A percentile compares a stretch with the other conserved stretches of the same genome.
Conservation (phyloP, 2,888 invertebrate species). For the Tanypteryx hageni region DNA sequence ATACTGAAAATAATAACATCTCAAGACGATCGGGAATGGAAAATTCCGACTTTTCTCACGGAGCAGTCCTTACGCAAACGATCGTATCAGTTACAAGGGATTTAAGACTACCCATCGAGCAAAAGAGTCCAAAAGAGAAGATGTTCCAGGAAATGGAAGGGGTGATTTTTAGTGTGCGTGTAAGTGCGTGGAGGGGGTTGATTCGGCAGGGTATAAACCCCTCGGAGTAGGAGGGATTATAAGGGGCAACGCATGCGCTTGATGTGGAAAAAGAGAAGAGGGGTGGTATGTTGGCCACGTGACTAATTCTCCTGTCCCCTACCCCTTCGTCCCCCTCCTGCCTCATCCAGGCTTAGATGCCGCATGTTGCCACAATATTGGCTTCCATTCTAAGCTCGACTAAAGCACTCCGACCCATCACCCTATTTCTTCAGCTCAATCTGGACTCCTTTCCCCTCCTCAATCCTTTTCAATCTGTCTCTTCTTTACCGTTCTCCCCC, state of each 20-base stretch:
- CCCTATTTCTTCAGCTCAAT: slow-evolving; percentile 24
- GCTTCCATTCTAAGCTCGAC: not conserved
- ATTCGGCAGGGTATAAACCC: not conserved
- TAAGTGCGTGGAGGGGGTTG: not conserved
- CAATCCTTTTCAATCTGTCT: not conserved
- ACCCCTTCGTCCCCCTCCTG: not conserved
- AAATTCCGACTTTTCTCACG: too few relatives aligned
- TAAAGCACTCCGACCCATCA: slow-evolving; percentile 10
- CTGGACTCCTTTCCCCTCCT: not conserved
- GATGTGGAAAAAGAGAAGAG: not conserved
- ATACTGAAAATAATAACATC: too few relatives aligned
- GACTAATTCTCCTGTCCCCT: not conserved
- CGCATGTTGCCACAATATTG: slow-evolving; percentile 32
- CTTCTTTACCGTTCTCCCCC: not conserved
- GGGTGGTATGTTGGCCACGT: not conserved
- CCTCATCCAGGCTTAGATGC: slow-evolving; percentile 23
- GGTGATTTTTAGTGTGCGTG: not conserved
- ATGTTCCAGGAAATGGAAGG: too few relatives aligned
- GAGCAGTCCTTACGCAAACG: too few relatives aligned
- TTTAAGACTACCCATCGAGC: too few relatives aligned
- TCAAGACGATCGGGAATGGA: too few relatives aligned
- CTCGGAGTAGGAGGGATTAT: not conserved
- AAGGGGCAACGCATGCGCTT: not conserved
- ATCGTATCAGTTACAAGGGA: too few relatives aligned
- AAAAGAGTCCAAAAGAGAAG: too few relatives aligned